Evolutionary conservation across 2,888 invertebrate genomes (phyloP).

Genomic region (Listrodromus nycthemerus): DNA sequence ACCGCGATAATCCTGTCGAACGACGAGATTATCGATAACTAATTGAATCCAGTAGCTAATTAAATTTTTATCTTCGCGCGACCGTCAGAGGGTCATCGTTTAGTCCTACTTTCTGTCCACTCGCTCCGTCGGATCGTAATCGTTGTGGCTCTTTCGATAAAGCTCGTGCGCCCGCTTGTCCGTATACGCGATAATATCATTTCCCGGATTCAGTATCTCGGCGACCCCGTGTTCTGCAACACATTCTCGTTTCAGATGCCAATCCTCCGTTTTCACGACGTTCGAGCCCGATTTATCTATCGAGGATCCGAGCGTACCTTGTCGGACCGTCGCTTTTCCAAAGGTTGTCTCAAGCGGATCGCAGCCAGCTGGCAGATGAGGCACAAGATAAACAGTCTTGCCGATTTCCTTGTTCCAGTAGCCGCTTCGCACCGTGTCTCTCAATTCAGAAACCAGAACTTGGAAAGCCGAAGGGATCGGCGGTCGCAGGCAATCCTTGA

Average conservation of each 20-base stretch:
- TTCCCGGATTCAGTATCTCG: constrained; percentile 84
- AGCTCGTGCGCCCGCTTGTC: constrained; percentile 84
- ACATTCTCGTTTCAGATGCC: constrained; percentile 31
- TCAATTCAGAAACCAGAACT: constrained; percentile 84
- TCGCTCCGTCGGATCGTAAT: constrained; percentile 84
- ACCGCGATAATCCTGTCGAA: neutral
- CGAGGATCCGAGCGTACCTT: constrained; percentile 28
- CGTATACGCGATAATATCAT: constrained; percentile 81
- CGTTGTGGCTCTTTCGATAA: constrained; percentile 85
- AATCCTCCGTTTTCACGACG: constrained; percentile 3
- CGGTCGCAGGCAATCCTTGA: constrained; percentile 79
- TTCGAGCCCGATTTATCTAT: constrained; percentile 17
- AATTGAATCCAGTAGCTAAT: neutral
- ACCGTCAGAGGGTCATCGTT: neutral
- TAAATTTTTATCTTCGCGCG: neutral
- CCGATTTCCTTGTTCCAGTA: constrained; percentile 85
- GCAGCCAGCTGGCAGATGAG: constrained; percentile 84
- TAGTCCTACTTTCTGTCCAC: constrained; percentile 81
- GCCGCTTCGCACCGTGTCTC: constrained; percentile 84
- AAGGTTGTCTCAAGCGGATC: constrained; percentile 82
- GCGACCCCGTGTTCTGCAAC: constrained; percentile 77
- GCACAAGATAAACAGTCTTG: constrained; percentile 82
- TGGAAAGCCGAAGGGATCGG: constrained; percentile 83
- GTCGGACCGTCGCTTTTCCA: constrained; percentile 77
- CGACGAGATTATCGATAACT: neutral